A percentile compares a stretch with the other conserved stretches of the same genome.
Conservation (phyloP, 92 coral and sea anemone species). For the Phenganax subtilis region DNA sequence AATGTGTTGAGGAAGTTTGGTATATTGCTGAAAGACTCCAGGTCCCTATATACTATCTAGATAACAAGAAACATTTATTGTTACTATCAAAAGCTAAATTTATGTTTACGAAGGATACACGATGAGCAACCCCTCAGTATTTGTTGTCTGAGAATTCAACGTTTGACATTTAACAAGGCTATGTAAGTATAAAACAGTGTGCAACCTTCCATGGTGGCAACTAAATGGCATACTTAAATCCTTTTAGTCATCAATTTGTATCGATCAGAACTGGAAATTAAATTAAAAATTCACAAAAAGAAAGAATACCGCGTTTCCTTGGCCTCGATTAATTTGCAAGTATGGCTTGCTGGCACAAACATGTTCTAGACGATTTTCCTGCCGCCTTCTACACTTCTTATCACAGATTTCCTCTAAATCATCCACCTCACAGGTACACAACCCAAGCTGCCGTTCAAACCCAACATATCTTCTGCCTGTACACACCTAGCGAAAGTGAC, state of each 20-base stretch:
- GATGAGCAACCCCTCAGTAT: too few relatives aligned
- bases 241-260: too few relatives aligned
- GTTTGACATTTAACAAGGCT: too few relatives aligned
- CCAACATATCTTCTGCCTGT: conserved; percentile 60
- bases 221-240: too few relatives aligned
- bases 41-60: conserved; percentile 9
- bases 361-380: conserved; percentile 55
- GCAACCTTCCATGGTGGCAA: too few relatives aligned
- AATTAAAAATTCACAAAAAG: neutral
- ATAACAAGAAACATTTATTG: neutral
- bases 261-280: neutral
- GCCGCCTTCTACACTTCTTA: conserved; percentile 66
- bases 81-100: too few relatives aligned
- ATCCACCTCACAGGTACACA: conserved; percentile 70
- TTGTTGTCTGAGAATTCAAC: too few relatives aligned
- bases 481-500: conserved; percentile 40
- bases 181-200: too few relatives aligned
- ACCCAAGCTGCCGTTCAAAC: conserved; percentile 66
- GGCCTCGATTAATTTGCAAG: conserved; percentile 47
- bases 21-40: conserved; percentile 53
- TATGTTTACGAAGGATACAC: too few relatives aligned
- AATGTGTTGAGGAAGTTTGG: conserved; percentile 73
- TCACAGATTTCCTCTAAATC: conserved; percentile 77
- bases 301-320: conserved; percentile 34
- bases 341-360: conserved; percentile 58